Evolutionary conservation across 53 echinoderm and acorn worm genomes (phyloP).

Genomic region (Temnopleurus reevesii): DNA sequence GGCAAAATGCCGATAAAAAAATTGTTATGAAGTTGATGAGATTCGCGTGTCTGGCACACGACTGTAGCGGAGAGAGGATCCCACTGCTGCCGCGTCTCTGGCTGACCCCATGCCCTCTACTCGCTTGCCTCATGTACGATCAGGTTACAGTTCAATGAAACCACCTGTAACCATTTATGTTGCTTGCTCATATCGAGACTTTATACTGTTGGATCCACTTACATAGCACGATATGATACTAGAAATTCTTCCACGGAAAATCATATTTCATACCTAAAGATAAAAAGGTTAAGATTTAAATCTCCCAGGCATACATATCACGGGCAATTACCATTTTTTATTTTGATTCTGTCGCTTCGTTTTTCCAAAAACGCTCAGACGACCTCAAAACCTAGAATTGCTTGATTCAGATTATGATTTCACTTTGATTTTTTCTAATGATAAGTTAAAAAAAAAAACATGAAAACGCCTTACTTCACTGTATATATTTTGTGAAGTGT

Average conservation of each 20-base stretch:
- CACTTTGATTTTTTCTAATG: too few species aligned
- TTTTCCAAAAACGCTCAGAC: not conserved
- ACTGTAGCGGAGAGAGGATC: conserved; percentile 24
- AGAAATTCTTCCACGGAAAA: not conserved
- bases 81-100: not conserved
- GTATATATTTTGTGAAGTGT: too few species aligned
- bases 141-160: conserved; percentile 13
- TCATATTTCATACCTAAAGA: not conserved
- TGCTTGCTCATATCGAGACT: conserved; percentile 13
- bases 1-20: not conserved
- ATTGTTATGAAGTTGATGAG: not conserved
- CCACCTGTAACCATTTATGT: conserved; percentile 37
- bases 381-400: too few species aligned
- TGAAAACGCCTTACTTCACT: too few species aligned
- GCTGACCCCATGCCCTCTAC: conserved; percentile 4
- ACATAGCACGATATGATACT: not conserved
- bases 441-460: too few species aligned
- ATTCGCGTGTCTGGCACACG: conserved; percentile 59
- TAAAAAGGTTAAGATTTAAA: not conserved
- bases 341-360: not conserved
- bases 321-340: not conserved
- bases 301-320: not conserved
- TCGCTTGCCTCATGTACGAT: conserved; percentile 19
- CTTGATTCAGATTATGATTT: too few species aligned
- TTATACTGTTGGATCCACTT: not conserved